These are phyloP conservation scores for Drosophila trapezifrons DNA, from an alignment of 1,140 invertebrate species.

Conservation along the genomic window DNA sequence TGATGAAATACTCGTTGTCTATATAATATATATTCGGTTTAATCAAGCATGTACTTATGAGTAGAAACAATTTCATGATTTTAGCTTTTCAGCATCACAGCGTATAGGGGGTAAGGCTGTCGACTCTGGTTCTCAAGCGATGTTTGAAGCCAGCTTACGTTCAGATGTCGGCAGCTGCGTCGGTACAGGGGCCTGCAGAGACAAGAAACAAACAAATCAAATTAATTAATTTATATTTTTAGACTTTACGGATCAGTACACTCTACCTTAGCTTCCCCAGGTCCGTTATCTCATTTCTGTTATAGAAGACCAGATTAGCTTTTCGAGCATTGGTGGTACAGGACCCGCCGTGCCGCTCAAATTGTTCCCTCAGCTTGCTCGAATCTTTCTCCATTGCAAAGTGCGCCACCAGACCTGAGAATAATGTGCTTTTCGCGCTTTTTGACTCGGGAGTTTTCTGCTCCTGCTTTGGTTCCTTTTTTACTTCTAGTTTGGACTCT, in stretches of 20 bases:
- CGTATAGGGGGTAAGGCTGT: conserved; percentile 62
- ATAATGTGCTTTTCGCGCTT: conserved; percentile 32
- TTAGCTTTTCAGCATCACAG: conserved; percentile 41
- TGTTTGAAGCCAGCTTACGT: conserved; percentile 49
- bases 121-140: conserved; percentile 40
- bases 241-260: neutral
- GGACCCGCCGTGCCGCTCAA: conserved; percentile 51
- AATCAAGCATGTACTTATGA: conserved; percentile 13
- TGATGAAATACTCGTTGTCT: conserved; percentile 38
- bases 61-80: conserved; percentile 1
- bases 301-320: conserved; percentile 55
- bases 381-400: conserved; percentile 32
- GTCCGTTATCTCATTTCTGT: neutral
- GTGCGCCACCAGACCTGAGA: conserved; percentile 53
- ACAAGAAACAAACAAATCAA: neutral
- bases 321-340: conserved; percentile 39
- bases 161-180: conserved; percentile 59
- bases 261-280: conserved; percentile 48
- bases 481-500: neutral
- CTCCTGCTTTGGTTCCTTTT: conserved; percentile 10
- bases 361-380: conserved; percentile 24
- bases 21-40: conserved; percentile 17
- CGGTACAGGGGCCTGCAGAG: conserved; percentile 54
- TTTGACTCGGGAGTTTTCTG: neutral
- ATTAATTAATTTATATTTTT: conserved; percentile 5